phyloP scores from a whole-genome alignment of 2,113 vertebrate species.

The human region GRCh38 chr3:197091501-197092000 shows the following conservation, averaged over 20 bases:
- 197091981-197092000: conserved; percentile 20
- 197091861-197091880: conserved; percentile 58
- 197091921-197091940: not conserved
- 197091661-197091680: not conserved
- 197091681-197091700: conserved; percentile 9
- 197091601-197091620: not conserved
- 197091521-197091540: not conserved
- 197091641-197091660: conserved; percentile 23
- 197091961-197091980: not conserved
- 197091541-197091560: conserved; percentile 20
- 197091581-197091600: conserved; percentile 16
- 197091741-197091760: conserved; percentile 66
- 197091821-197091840: conserved; percentile 48
- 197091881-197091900: conserved; percentile 54
- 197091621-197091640: conserved; percentile 35
- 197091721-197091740: not conserved
- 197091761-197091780: not conserved
- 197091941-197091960: not conserved
- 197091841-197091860: conserved; percentile 53
- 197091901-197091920: not conserved
- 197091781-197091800: not conserved
- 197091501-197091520: not conserved
- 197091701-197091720: conserved; percentile 67
- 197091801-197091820: not conserved
- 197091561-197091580: conserved; percentile 45